A percentile compares a stretch with the other conserved stretches of the same genome.
These are phyloP conservation scores for Drosophila diplacantha DNA, from an alignment of 2,888 invertebrate species.

Conservation along the genomic window DNA sequence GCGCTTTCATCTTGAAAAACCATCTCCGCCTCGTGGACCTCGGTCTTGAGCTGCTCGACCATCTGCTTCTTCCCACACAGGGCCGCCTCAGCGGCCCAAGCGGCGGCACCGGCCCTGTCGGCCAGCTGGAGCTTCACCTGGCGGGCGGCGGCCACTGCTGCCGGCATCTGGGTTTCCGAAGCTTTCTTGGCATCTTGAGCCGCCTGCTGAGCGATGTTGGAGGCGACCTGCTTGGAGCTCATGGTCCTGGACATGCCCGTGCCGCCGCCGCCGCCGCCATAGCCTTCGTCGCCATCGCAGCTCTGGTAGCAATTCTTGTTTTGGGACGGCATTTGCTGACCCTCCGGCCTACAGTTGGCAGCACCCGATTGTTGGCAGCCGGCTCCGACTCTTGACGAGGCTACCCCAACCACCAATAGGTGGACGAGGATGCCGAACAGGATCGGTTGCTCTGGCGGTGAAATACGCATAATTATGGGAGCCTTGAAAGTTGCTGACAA, in stretches of 20 bases:
- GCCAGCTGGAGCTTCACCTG: conserved; percentile 85
- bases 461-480: conserved; percentile 58
- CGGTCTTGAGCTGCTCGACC: conserved; percentile 83
- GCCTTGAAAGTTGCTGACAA: conserved; percentile 57
- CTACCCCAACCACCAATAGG: conserved; percentile 14
- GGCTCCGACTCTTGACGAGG: background rate
- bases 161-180: conserved; percentile 80
- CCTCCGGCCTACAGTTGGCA: background rate
- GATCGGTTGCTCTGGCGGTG: conserved; percentile 18
- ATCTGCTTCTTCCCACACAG: conserved; percentile 83
- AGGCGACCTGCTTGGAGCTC: conserved; percentile 78
- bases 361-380: background rate
- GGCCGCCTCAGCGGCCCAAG: conserved; percentile 85
- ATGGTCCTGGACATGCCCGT: background rate
- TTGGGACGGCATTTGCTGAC: background rate
- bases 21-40: conserved; percentile 82
- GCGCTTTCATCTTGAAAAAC: conserved; percentile 81
- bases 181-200: conserved; percentile 81
- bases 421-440: conserved; percentile 18
- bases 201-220: conserved; percentile 85
- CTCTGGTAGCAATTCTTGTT: background rate
- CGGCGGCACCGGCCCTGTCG: conserved; percentile 84
- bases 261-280: too few relatives aligned
- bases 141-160: conserved; percentile 85
- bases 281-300: background rate